Conservation (phyloP, 2,113 vertebrate species). For the Noturus placidus region DNA sequence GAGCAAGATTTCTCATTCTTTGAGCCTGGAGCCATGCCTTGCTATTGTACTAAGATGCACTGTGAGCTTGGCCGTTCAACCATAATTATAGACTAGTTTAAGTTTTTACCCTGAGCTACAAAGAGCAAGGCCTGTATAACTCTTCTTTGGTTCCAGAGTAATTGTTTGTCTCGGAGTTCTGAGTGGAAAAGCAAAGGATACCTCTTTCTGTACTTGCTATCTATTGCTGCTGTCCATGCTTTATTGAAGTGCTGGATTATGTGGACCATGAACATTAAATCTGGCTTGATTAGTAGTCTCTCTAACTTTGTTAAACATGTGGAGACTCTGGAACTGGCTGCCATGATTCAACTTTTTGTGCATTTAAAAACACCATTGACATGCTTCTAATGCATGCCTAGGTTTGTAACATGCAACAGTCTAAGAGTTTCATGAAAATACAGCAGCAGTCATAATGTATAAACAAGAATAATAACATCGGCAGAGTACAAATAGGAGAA, state of each 20-base stretch:
- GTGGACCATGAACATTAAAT: slow-evolving; percentile 39
- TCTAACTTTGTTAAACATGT: slow-evolving; percentile 18
- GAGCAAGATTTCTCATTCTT: slow-evolving; percentile 43
- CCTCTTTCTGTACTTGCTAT: slow-evolving; percentile 27
- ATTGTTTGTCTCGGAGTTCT: slow-evolving; percentile 51
- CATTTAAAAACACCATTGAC: not conserved
- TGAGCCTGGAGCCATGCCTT: slow-evolving; percentile 45
- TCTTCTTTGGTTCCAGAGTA: slow-evolving; percentile 45
- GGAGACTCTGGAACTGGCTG: slow-evolving; percentile 26
- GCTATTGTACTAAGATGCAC: slow-evolving; percentile 47
- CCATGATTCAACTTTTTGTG: not conserved
- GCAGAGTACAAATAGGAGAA: not conserved
- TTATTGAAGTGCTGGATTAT: slow-evolving; percentile 41
- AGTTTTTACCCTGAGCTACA: slow-evolving; percentile 44
- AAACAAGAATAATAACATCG: not conserved
- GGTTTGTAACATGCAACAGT: not conserved
- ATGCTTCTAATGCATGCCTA: not conserved
- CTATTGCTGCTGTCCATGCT: slow-evolving; percentile 22
- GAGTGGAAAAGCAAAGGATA: slow-evolving; percentile 48
- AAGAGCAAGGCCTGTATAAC: slow-evolving; percentile 43
- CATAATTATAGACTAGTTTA: slow-evolving; percentile 52
- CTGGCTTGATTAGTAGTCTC: slow-evolving; percentile 36
- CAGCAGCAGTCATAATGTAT: not conserved
- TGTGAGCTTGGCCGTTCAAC: slow-evolving; percentile 34
- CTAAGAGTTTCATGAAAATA: not conserved